Evolutionary conservation across 2,888 invertebrate genomes (phyloP).

Genomic region (Junonia oenone): DNA sequence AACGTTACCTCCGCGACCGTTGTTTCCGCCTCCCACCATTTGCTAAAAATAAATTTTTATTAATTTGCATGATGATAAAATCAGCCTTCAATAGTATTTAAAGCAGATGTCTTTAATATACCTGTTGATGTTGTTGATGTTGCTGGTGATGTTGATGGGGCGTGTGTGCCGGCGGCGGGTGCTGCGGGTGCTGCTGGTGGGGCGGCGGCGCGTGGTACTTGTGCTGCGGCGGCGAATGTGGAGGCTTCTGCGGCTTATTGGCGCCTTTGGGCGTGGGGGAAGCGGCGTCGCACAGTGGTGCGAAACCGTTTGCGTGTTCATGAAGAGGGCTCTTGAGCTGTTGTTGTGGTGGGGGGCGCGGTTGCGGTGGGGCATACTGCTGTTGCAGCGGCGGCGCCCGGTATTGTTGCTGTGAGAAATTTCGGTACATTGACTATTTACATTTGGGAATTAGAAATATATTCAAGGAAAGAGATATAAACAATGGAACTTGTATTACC

Average conservation of each 20-base stretch:
- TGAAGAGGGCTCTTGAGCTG: conserved; percentile 80
- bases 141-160: conserved; percentile 33
- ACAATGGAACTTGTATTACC: conserved; percentile 42
- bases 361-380: conserved; percentile 64
- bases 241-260: conserved; percentile 57
- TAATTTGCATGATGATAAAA: conserved; percentile 14
- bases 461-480: not conserved
- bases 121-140: conserved; percentile 41
- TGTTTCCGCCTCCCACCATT: conserved; percentile 60
- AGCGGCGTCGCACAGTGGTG: conserved; percentile 81
- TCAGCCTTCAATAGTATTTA: not conserved
- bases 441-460: not conserved
- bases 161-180: conserved; percentile 41
- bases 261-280: conserved; percentile 73
- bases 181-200: conserved; percentile 47
- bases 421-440: not conserved
- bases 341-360: conserved; percentile 54
- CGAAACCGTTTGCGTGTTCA: conserved; percentile 72
- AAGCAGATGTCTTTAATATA: conserved; percentile 21
- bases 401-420: conserved; percentile 53
- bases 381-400: conserved; percentile 70
- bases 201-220: conserved; percentile 69
- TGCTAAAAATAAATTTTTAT: conserved; percentile 34
- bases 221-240: conserved; percentile 73
- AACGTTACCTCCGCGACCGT: conserved; percentile 52